A percentile compares a stretch with the other conserved stretches of the same genome.
Conservation (phyloP, 2,113 vertebrate genomes). For the Crotalus helleri region DNA sequence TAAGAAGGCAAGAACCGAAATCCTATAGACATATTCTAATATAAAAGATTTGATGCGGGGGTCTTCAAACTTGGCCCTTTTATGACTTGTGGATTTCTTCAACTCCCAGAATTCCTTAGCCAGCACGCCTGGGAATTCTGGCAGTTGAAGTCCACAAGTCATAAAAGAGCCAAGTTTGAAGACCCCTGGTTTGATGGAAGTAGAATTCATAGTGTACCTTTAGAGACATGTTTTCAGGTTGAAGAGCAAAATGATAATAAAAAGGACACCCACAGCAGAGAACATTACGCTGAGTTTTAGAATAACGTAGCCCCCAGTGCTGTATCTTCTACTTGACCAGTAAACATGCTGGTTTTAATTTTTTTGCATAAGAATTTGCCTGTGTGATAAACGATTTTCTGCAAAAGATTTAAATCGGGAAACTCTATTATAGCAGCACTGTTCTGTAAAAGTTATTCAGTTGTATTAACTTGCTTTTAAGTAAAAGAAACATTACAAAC, state of each 20-base stretch:
- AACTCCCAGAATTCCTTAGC: no score
- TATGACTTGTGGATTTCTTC: no score
- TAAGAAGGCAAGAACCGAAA: not conserved
- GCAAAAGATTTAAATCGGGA: not conserved
- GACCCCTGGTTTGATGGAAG: no score
- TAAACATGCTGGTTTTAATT: not conserved
- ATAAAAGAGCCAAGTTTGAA: no score
- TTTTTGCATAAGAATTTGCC: not conserved
- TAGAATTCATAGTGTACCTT: not conserved
- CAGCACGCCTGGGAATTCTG: no score
- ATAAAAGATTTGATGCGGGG: no score
- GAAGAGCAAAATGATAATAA: not conserved
- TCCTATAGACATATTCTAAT: not conserved
- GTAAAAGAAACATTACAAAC: slow-evolving; percentile 5
- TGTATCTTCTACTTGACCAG: not conserved
- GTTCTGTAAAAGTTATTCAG: not conserved
- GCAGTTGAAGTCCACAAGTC: no score
- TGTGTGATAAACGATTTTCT: not conserved
- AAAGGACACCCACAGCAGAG: not conserved
- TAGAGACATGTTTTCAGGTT: not conserved
- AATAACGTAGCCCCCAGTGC: not conserved
- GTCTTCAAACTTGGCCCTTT: no score
- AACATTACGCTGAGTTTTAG: not conserved
- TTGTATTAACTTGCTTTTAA: not conserved
- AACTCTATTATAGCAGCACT: not conserved